Base-by-base conservation (phyloP, 2,113 vertebrate species). In the Cyprinodon variegatus region DNA sequence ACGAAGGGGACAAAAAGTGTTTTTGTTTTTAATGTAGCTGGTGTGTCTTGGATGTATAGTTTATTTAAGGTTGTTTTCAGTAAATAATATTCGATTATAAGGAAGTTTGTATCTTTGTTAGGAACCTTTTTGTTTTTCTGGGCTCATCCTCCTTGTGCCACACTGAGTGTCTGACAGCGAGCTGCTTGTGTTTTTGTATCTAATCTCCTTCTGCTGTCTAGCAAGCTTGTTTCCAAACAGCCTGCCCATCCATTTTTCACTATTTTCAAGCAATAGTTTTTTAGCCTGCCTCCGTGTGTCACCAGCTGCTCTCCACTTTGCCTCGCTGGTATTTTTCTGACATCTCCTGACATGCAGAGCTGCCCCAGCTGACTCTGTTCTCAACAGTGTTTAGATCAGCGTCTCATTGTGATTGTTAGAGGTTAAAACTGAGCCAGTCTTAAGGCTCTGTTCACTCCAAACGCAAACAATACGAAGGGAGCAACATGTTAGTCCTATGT, bases 131-230 rank as follows among this genome's bases (percentile, higher is more conserved):
- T 41, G 68, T 69, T 67, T 46, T 43, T 68, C 36, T 61, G 29
- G 36, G 13, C 60, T 9, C 22, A 59, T 48, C 69, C 66, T 43
- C 61, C n/a, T 22, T 7, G 10, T 61, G 77, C n/a, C 43, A 69
- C 20, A 3, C 65, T 67, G 71, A 46, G 70, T 76, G 66, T 72
- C 74, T 43, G 63, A 86, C 77, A 75, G 69, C 70, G 77, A 86
- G 77, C 74, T 74, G 77, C 81, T 81, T 61, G 53, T 72, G 41
- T 62, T 66, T 29, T 68, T 78, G 74, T 57, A 46, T 61, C 65
- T 81, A 70, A 84, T 86, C 77, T 78, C 63, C n/a, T 79, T 69
- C 63, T 65, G 61, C 67, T 38, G 9, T 40, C 39, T 68, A 22
- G 50, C 74, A 61, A 84, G 62, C 61, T 61, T 37, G 29, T 59